phyloP scores from a whole-genome alignment of 2,888 invertebrate species.

The Scaptomyza reducta region DNA sequence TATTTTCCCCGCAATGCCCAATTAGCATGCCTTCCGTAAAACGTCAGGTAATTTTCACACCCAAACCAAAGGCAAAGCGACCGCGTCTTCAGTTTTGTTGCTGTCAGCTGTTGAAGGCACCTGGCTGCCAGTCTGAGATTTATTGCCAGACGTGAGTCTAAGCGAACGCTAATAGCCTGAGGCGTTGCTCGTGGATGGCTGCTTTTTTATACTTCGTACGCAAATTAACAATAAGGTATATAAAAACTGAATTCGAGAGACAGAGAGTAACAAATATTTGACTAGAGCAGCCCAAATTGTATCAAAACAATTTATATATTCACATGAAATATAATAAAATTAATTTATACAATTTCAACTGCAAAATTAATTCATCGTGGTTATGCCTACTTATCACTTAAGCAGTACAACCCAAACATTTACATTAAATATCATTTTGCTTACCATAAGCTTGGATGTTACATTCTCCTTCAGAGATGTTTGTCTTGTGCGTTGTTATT shows the following conservation, averaged over 20 bases:
- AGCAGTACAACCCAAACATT: background rate
- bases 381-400: background rate
- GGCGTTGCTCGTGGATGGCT: constrained; percentile 33
- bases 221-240: background rate
- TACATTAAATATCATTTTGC: background rate
- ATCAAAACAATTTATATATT: background rate
- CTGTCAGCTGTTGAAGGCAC: constrained; percentile 29
- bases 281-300: background rate
- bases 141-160: constrained; percentile 63
- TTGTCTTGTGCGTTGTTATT: constrained; percentile 26
- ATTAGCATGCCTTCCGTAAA: constrained; percentile 47
- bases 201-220: constrained; percentile 15
- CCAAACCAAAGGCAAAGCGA: constrained; percentile 18
- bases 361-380: background rate
- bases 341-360: background rate
- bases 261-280: background rate
- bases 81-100: constrained; percentile 34
- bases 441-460: background rate
- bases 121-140: constrained; percentile 69
- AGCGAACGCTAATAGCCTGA: constrained; percentile 54
- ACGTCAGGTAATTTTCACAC: constrained; percentile 56
- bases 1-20: constrained; percentile 28
- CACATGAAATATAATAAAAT: background rate
- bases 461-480: background rate
- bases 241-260: background rate